Evolutionary conservation across 2,797 vertebrate species (phyloP), one percentile per base, ranked within the genome.

Genomic region (Neopelma chrysocephalum): DNA sequence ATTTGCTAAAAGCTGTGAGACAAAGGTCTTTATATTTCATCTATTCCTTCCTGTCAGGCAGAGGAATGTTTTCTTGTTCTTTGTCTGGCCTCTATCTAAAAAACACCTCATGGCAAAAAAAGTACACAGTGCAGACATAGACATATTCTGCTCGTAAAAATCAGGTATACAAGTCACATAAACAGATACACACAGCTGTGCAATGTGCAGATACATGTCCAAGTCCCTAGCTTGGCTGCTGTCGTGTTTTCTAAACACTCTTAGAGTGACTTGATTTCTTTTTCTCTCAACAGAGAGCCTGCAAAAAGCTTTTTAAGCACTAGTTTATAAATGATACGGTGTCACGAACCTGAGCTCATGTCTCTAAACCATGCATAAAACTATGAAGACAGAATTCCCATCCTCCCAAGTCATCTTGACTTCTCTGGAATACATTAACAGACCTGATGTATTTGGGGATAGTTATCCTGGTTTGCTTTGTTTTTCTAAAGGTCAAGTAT

Each of bases 281-380:
- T 73, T 77, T 26, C 29, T 64, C 22, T 40, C 31, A 27, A 12
- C 12, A 10, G 40, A 64, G 19, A 38, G 16, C 9, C 19, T 68
- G 20, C 31, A 76, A 68, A 90, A 75, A 71, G 6, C 21, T 64
- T 88, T 83, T 87, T 36, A 90, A 85, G 32, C 43, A 29, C 15
- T 54, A 54, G 10, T 64, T 70, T 62, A 36, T 69, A 82, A 89
- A 90, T 62, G 6, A 34, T 48, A 50, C 0, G 0, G 25, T 76
- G 61, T 80, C 12, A 27, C 60, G 73, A 92, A 36, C 29, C 66
- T 96, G 82, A 93, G 87, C 75, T 92, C 38, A 26, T 26, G 70
- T 88, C 91, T 93, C 31, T 91, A 92, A 93, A 90, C 45, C 64
- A 42, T 60, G 42, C 73, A 40, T 56, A 31, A 89, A 95, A 69